Base-by-base conservation (phyloP, 2,113 vertebrate species). In the Catharus minimus region DNA sequence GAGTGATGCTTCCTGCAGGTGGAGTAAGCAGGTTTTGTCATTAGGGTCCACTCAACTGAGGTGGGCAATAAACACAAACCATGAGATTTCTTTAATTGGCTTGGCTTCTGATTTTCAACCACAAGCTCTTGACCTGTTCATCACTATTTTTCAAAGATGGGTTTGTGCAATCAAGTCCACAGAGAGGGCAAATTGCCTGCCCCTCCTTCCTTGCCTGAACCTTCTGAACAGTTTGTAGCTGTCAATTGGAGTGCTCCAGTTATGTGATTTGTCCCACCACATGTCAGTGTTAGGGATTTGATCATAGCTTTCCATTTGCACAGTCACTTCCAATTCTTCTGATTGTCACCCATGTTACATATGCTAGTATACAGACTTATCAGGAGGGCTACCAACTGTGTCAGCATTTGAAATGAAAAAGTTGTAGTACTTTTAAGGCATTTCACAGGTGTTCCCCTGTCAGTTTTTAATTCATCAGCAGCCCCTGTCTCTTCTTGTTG, bases 171-270 rank as follows among this genome's bases (percentile, higher is more conserved):
- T 77, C 27, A 44, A 33, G 21, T 66, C 36, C 7, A 6, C 4
- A 36, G 16, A 68, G 9, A 53, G 6, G 13, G 7, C 13, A 58
- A 49, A 22, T 30, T 6, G 0, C 6, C 23, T 14, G 4, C 20
- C 5, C 11, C 8, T 33, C 17, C 38, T 38, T 67, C 18, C 28
- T 76, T 27, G 20, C 15, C 9, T 60, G 57, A 66, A 41, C 24
- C 11, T 56, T 28, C 26, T 82, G 53, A n/a, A 36, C 11, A 30
- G 49, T 47, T 50, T 23, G 4, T 68, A 78, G 23, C 12, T n/a
- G 15, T 58, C 0, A 2, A 0, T 10, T 27, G 33, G 10, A 65
- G 23, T 3, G 2, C 32, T 83, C 3, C 15, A 26, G 24, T 20
- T 41, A 6, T 19, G 39, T 38, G 50, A 38, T 58, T 49, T 64